These are phyloP conservation scores for Drosophila pseudotalamancana DNA, from an alignment of 2,888 invertebrate genomes.

Conservation along the genomic window DNA sequence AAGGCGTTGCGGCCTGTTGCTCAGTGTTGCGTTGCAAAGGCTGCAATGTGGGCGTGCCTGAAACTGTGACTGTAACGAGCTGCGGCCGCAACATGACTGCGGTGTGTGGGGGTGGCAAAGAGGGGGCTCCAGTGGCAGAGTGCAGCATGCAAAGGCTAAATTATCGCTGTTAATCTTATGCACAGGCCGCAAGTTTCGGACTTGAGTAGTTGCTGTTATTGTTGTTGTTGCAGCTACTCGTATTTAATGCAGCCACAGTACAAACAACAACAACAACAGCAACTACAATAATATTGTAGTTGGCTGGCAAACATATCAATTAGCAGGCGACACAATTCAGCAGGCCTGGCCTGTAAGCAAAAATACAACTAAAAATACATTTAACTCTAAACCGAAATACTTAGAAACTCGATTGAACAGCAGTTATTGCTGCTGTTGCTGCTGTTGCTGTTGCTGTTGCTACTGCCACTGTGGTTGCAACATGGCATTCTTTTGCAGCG, in stretches of 20 bases:
- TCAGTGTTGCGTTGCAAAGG: constrained; percentile 47
- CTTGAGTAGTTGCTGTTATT: constrained; percentile 9
- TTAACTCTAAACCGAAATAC: background rate
- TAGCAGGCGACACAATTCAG: constrained; percentile 47
- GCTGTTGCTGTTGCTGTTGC: too few relatives aligned
- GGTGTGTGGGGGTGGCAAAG: background rate
- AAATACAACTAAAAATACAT: background rate
- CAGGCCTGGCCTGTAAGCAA: background rate
- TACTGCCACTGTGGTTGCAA: too few relatives aligned
- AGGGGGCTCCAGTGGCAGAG: constrained; percentile 2
- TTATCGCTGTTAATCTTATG: constrained; percentile 73
- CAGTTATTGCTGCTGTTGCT: too few relatives aligned
- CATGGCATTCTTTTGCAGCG: constrained; percentile 81
- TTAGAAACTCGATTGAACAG: too few relatives aligned
- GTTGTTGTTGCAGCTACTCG: constrained; percentile 45
- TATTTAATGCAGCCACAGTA: constrained; percentile 41
- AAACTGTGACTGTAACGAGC: constrained; percentile 11
- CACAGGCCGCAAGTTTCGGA: constrained; percentile 27
- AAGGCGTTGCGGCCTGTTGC: constrained; percentile 41
- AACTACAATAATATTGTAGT: constrained; percentile 8
- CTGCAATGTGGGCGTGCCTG: constrained; percentile 39
- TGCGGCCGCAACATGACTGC: background rate
- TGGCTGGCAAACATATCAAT: constrained; percentile 60
- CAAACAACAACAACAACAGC: constrained; percentile 22
- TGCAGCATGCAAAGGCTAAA: constrained; percentile 66